Evolutionary conservation across 2,797 vertebrate genomes (phyloP), one percentile per base, ranked within the genome.

Genomic region (Cygnus olor): DNA sequence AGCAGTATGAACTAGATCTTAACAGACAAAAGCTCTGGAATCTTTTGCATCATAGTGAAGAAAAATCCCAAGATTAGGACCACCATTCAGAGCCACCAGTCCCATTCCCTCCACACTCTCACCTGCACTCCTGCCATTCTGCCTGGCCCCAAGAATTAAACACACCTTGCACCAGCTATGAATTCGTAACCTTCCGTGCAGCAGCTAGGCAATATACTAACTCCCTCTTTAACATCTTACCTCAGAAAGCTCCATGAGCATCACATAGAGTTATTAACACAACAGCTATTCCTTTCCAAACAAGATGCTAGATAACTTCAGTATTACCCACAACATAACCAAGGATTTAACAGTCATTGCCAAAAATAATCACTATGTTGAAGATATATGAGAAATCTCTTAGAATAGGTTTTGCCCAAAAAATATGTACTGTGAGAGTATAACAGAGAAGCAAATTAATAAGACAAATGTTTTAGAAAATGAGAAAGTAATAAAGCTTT

Each of bases 371-470:
- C 15, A 0, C 44, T 60, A 57, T 5, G 4, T 65, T 72, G 74
- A 94, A 96, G 71, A 78, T 10, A 25, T 58, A 24, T 4, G 18
- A 85, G 58, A 74, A 95, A 71, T 34, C 78, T 71, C 79, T 42
- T 69, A 69, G 54, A 34, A 69, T 19, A 56, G 28, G 38, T 45
- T 89, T 89, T 88, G 27, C 70, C 79, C 91, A 74, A 34, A 78
- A 71, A 73, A 71, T 2, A 5, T 21, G 80, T 44, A 68, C 82
- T 96, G 66, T 86, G 54, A 66, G 80, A 34, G 63, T 73, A 64
- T 88, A 80, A 93, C 85, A 80, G 65, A 93, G 86, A 92, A 72
- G 82, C 44, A 85, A 91, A 96, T 92, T 88, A 85, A 91, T 91
- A 70, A 79, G 15, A 69, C 34, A 93, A 82, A 73, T 44, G 61